phyloP scores from a whole-genome alignment of 1,140 invertebrate species.

The Octopus sinensis region DNA sequence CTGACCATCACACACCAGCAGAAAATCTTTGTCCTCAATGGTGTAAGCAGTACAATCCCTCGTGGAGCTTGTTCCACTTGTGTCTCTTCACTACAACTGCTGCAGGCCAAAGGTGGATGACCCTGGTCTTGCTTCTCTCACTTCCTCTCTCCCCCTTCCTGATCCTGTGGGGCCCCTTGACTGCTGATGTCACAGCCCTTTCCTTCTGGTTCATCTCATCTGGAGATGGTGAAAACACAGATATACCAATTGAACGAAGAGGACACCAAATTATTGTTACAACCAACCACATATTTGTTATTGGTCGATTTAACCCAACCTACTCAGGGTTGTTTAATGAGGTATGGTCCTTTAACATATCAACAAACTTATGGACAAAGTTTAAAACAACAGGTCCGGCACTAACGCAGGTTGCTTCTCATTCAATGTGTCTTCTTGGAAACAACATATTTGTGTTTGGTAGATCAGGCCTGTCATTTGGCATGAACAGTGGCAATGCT shows the following conservation, averaged over 20 bases:
- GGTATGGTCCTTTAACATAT: slow-evolving; percentile 75
- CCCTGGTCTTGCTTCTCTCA: too few species aligned
- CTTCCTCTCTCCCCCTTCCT: too few species aligned
- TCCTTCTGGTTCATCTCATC: too few species aligned
- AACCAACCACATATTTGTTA: slow-evolving; percentile 73
- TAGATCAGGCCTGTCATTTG: slow-evolving; percentile 85
- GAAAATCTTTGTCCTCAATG: too few species aligned
- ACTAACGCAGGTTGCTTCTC: slow-evolving; percentile 79
- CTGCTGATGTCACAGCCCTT: too few species aligned
- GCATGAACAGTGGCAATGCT: slow-evolving; percentile 74
- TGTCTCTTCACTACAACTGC: too few species aligned
- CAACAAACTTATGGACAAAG: slow-evolving; percentile 70
- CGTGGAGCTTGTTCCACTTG: too few species aligned
- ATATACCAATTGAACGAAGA: slow-evolving; percentile 60
- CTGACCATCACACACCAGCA: too few species aligned
- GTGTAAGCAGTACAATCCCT: too few species aligned
- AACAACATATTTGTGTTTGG: slow-evolving; percentile 77
- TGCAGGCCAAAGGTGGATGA: too few species aligned
- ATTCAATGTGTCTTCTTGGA: slow-evolving; percentile 67
- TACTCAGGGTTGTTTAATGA: slow-evolving; percentile 19
- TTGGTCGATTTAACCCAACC: slow-evolving; percentile 80
- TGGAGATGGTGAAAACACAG: neutral
- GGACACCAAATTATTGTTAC: slow-evolving; percentile 82
- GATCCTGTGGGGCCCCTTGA: too few species aligned
- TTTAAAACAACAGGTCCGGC: slow-evolving; percentile 65